Conservation (phyloP, 2,113 vertebrate species). For the Salvelinus sp. region DNA sequence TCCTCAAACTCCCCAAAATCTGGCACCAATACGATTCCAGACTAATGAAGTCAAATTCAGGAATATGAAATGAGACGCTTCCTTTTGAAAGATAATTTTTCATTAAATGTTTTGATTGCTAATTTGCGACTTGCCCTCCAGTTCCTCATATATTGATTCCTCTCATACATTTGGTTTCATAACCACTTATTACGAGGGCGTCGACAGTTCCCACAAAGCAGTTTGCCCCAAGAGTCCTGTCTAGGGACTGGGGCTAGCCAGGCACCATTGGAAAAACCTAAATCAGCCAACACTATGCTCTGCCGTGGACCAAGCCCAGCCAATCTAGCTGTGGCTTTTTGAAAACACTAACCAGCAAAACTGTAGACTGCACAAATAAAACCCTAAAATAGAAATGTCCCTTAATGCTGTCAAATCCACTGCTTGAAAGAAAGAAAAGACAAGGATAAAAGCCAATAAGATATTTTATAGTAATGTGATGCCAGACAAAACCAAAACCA, state of each 20-base stretch:
- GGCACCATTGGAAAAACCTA: conserved; percentile 7
- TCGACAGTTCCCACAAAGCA: background rate
- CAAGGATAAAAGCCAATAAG: background rate
- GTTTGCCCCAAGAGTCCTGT: background rate
- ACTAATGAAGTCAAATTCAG: background rate
- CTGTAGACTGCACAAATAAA: conserved; percentile 11
- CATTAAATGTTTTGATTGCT: background rate
- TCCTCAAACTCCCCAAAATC: background rate
- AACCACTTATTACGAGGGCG: background rate
- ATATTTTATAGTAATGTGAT: background rate
- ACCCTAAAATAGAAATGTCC: conserved; percentile 21
- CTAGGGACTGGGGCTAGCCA: conserved; percentile 6
- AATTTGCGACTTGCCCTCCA: background rate
- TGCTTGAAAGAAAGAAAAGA: background rate
- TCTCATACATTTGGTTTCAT: background rate
- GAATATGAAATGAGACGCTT: background rate
- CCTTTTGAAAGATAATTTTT: background rate
- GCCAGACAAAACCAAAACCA: too few species aligned
- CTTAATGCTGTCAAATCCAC: background rate
- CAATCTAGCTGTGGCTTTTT: conserved; percentile 11
- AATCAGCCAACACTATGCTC: conserved; percentile 53
- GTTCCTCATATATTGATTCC: too few species aligned
- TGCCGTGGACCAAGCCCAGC: conserved; percentile 35
- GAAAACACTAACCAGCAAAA: conserved; percentile 33
- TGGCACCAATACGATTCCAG: background rate